Evolutionary conservation across 2,797 vertebrate species (phyloP).

Genomic region (Paramormyrops hopkinsi): DNA sequence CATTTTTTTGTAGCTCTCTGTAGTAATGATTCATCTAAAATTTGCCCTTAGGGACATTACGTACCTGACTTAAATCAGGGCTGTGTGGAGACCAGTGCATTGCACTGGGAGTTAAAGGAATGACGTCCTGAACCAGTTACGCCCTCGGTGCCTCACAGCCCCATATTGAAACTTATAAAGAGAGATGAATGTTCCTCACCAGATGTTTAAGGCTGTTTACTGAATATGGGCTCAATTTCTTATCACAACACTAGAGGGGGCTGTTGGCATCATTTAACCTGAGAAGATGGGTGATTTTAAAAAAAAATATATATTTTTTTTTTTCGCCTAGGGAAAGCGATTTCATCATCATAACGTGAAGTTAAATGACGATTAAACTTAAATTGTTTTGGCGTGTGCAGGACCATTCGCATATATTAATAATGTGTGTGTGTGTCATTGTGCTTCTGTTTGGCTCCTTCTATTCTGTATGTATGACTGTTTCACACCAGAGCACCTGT

Average conservation of each 20-base stretch:
- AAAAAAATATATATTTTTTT: background rate
- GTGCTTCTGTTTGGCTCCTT: background rate
- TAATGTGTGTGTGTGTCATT: background rate
- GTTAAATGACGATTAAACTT: background rate
- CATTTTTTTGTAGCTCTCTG: background rate
- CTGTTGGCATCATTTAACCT: background rate
- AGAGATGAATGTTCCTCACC: background rate
- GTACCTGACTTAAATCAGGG: slow-evolving; percentile 9
- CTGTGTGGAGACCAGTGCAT: background rate
- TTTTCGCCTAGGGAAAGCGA: background rate
- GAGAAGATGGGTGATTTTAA: background rate
- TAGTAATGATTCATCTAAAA: slow-evolving; percentile 10
- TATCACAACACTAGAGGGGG: background rate
- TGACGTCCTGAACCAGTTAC: background rate
- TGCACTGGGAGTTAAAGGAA: slow-evolving; percentile 1
- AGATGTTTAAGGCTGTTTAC: background rate
- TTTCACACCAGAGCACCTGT: background rate
- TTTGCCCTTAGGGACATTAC: background rate
- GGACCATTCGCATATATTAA: background rate
- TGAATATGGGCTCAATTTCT: background rate
- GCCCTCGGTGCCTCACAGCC: background rate
- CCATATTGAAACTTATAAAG: background rate
- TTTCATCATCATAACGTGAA: background rate
- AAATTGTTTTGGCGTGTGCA: background rate
- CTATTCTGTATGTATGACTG: background rate